phyloP scores from a whole-genome alignment of 2,888 invertebrate genomes.

The Sesia bembeciformis region DNA sequence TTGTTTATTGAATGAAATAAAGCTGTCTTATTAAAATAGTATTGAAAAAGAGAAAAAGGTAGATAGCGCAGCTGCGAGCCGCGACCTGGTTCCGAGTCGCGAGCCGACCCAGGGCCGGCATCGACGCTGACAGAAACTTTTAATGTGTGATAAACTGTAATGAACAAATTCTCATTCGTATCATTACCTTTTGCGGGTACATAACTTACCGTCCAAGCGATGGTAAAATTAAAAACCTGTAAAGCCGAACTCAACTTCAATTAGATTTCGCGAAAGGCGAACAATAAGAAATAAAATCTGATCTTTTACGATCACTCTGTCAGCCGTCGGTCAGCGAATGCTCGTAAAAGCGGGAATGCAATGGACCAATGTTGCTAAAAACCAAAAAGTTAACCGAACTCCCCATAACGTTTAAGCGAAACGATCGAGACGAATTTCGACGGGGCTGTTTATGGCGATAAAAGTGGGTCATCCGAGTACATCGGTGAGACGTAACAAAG shows the following conservation, averaged over 20 bases:
- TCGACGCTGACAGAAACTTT: constrained; percentile 22
- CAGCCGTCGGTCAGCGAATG: constrained; percentile 56
- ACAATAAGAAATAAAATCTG: constrained; percentile 73
- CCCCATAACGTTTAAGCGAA: constrained; percentile 34
- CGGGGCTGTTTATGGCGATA: constrained; percentile 49
- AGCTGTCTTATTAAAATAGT: constrained; percentile 16
- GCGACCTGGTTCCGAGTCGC: background rate
- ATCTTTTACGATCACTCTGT: constrained; percentile 64
- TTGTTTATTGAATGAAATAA: constrained; percentile 10
- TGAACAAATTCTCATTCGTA: constrained; percentile 44
- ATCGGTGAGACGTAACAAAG: constrained; percentile 3
- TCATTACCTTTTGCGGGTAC: constrained; percentile 43
- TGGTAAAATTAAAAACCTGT: constrained; percentile 68
- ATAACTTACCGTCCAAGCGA: constrained; percentile 49
- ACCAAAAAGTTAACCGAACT: constrained; percentile 43
- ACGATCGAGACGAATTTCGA: constrained; percentile 48
- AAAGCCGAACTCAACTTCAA: constrained; percentile 60
- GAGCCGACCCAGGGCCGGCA: background rate
- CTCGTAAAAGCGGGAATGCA: constrained; percentile 66
- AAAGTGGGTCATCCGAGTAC: constrained; percentile 52
- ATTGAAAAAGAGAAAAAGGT: constrained; percentile 9
- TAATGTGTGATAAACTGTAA: constrained; percentile 59
- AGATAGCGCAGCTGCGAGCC: background rate
- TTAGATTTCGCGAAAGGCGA: constrained; percentile 71
- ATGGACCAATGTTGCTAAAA: constrained; percentile 52